phyloP scores from a whole-genome alignment of 2,797 vertebrate species.

The Diceros bicornis region DNA sequence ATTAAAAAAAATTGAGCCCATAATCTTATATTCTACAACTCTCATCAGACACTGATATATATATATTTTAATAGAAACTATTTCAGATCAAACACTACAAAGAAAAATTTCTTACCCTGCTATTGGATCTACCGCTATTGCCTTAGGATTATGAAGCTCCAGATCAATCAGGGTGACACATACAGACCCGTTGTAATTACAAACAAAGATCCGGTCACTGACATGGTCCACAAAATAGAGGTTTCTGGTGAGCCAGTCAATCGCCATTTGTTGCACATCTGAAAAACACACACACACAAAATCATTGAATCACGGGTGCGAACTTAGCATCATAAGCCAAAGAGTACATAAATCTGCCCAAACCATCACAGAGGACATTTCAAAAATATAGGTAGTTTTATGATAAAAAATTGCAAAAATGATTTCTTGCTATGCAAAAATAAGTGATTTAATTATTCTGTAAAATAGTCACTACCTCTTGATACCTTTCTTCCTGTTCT shows the following conservation, averaged over 20 bases:
- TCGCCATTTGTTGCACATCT: slow-evolving; percentile 96
- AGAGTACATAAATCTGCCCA: background rate
- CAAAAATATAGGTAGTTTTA: background rate
- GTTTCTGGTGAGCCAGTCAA: slow-evolving; percentile 98
- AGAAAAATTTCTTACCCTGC: slow-evolving; percentile 93
- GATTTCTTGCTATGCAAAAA: background rate
- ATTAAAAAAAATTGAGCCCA: background rate
- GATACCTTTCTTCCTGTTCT: background rate
- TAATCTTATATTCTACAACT: background rate
- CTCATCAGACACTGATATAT: background rate
- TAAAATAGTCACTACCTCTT: background rate
- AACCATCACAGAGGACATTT: background rate
- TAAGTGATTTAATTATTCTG: background rate
- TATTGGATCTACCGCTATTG: slow-evolving; percentile 95
- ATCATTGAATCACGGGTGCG: slow-evolving; percentile 66
- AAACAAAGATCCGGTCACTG: slow-evolving; percentile 95
- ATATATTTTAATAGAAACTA: background rate
- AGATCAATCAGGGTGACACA: slow-evolving; percentile 96
- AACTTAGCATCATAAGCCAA: background rate
- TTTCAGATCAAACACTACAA: background rate
- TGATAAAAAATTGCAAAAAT: background rate
- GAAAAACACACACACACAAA: slow-evolving; percentile 75
- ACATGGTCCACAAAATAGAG: slow-evolving; percentile 96
- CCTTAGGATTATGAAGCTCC: slow-evolving; percentile 95
- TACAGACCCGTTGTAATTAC: slow-evolving; percentile 92